Evolutionary conservation across 2,113 vertebrate genomes (phyloP), one percentile per base, ranked within the genome.

Genomic region (Glareola pratincola): DNA sequence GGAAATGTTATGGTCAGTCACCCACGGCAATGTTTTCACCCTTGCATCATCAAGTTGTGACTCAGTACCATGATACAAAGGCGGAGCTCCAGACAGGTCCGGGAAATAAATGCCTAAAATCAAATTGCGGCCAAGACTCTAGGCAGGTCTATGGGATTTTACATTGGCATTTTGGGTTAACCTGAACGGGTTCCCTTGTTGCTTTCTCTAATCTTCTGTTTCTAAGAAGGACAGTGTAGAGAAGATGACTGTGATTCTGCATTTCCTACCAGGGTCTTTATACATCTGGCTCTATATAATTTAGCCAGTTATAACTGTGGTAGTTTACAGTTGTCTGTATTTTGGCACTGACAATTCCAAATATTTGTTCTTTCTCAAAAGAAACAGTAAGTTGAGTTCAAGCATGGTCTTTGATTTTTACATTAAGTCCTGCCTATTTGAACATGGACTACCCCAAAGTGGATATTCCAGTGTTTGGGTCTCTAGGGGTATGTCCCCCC

Each of bases 241-340:
- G 39, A 19, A 59, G 41, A 82, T 73, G 57, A 68, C 48, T 78
- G 4, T 85, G 54, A 88, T 96, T 90, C 48, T 71, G 53, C n/a
- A 76, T 53, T 80, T 97, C 76, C 81, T 94, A 51, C 50, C 21
- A 67, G 26, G 12, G 37, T 39, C 86, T 85, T 93, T 87, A 39
- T 88, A 39, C 59, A n/a, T 93, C 68, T 71, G 45, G 10, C 27
- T 62, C 78, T 92, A 12, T 91, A 39, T 81, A 92, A 92, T 95
- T 88, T 94, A 96, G 84, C 29, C 74, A 37, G 62, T 94, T 86
- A 82, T 91, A 91, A 80, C 45, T 82, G 59, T 69, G 94, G 92
- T 87, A 87, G 54, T 91, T 76, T 85, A 63, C 56, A 75, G 19
- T 94, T 92, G 62, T 63, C 85, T 94, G 36, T 91, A 90, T 36